Percentiles rank a stretch among this genome's conserved stretches.
Conservation (phyloP, 2,888 invertebrate species). For the Conops quadrifasciatus region DNA sequence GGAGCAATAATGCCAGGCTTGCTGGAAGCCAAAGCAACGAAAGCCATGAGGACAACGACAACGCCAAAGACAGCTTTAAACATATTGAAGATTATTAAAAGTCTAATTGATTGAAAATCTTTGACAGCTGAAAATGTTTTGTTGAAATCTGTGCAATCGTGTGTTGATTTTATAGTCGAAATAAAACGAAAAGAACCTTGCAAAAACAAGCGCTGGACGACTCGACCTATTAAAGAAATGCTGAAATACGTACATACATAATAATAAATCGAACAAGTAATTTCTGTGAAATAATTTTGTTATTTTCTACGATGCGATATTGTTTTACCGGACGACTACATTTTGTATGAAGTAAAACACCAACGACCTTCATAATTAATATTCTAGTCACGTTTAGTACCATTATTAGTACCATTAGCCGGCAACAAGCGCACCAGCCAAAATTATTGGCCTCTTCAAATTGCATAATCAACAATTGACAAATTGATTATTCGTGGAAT, state of each 20-base stretch:
- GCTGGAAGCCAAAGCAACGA: slow-evolving; percentile 56
- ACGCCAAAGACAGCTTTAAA: slow-evolving; percentile 44
- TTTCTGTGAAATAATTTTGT: too few relatives aligned
- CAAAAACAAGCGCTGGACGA: slow-evolving; percentile 22
- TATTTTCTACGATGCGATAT: too few relatives aligned
- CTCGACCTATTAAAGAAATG: not conserved
- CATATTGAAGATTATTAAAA: slow-evolving; percentile 41
- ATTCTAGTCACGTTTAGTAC: too few relatives aligned
- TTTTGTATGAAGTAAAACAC: too few relatives aligned
- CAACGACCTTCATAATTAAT: too few relatives aligned
- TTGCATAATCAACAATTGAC: slow-evolving; percentile 25
- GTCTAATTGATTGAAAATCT: slow-evolving; percentile 32
- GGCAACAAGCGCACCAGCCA: not conserved
- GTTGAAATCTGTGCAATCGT: slow-evolving; percentile 43
- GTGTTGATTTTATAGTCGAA: slow-evolving; percentile 49
- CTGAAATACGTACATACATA: slow-evolving; percentile 3
- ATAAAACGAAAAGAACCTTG: slow-evolving; percentile 45
- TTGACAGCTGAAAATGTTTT: slow-evolving; percentile 50
- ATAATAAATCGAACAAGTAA: not conserved
- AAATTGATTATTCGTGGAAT: slow-evolving; percentile 26
- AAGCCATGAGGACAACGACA: slow-evolving; percentile 55
- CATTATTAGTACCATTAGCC: not conserved
- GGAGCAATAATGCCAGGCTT: slow-evolving; percentile 60
- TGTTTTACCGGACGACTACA: too few relatives aligned
- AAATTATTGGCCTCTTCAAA: slow-evolving; percentile 19